phyloP scores from a whole-genome alignment of 2,113 vertebrate genomes.

The Stictonetta naevosa region DNA sequence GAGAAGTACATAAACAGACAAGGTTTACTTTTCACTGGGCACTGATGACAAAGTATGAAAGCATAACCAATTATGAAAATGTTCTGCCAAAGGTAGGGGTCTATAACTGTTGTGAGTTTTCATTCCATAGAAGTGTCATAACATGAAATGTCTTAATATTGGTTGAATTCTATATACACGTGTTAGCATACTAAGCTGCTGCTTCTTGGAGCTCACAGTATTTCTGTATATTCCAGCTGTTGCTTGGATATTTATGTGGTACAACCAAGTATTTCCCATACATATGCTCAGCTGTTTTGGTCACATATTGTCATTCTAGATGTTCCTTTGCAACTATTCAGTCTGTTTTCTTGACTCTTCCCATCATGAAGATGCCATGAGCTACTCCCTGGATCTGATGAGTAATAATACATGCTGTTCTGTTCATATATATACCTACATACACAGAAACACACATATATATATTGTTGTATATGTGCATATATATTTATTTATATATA shows the following conservation, averaged over 20 bases:
- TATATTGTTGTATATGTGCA: neutral
- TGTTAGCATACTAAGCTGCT: neutral
- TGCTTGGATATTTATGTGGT: neutral
- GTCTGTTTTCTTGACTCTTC: neutral
- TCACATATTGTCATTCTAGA: neutral
- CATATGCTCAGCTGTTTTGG: neutral
- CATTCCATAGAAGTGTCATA: neutral
- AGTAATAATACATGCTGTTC: neutral
- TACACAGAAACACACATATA: neutral
- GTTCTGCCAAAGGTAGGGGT: neutral
- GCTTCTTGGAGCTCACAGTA: neutral
- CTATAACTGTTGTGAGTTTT: neutral
- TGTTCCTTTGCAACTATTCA: neutral
- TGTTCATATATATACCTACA: neutral
- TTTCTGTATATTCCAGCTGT: constrained; percentile 15
- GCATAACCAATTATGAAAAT: neutral
- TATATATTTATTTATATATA: neutral
- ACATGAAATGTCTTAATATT: neutral
- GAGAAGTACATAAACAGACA: neutral
- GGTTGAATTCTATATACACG: neutral
- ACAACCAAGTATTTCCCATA: neutral
- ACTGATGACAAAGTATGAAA: neutral
- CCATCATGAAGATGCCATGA: neutral
- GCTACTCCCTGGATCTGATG: neutral
- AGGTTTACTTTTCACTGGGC: neutral